phyloP scores from a whole-genome alignment of 2,888 invertebrate genomes.

The Cryptocephalus moraei region DNA sequence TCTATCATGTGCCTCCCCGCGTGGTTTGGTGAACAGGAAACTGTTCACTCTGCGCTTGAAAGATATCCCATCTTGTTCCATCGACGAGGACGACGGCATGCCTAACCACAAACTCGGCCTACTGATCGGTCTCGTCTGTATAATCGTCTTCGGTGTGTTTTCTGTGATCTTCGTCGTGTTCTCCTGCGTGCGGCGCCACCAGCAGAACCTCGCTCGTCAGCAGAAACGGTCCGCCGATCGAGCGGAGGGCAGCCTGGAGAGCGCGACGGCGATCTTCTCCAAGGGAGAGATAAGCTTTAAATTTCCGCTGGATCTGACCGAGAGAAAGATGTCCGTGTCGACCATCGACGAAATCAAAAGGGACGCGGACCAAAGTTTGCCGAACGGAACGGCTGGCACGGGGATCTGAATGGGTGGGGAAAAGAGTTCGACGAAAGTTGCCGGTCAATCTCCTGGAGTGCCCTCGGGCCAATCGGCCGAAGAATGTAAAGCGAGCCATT shows the following conservation, averaged over 20 bases:
- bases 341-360: slow-evolving; percentile 38
- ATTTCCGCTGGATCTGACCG: slow-evolving; percentile 43
- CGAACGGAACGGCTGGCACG: slow-evolving; percentile 27
- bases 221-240: slow-evolving; percentile 26
- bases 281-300: slow-evolving; percentile 48
- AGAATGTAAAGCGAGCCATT: no score
- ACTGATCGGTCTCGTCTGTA: slow-evolving; percentile 40
- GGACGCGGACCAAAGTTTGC: slow-evolving; percentile 29
- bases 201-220: slow-evolving; percentile 44
- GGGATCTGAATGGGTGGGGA: slow-evolving; percentile 26
- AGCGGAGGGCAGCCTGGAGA: slow-evolving; percentile 28
- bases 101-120: slow-evolving; percentile 39
- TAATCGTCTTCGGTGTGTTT: slow-evolving; percentile 42
- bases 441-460: slow-evolving; percentile 2
- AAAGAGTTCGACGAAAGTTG: no score
- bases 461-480: slow-evolving; percentile 2
- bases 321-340: slow-evolving; percentile 34
- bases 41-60: slow-evolving; percentile 33
- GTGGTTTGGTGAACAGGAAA: slow-evolving; percentile 41
- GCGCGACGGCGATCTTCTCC: slow-evolving; percentile 35
- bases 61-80: slow-evolving; percentile 39
- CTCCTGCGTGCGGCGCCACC: slow-evolving; percentile 59
- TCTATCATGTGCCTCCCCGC: slow-evolving; percentile 50
- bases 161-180: slow-evolving; percentile 43
- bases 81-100: slow-evolving; percentile 34